Evolutionary conservation across 2,797 vertebrate genomes (phyloP).

Genomic region (Phoeniculus purpureus): DNA sequence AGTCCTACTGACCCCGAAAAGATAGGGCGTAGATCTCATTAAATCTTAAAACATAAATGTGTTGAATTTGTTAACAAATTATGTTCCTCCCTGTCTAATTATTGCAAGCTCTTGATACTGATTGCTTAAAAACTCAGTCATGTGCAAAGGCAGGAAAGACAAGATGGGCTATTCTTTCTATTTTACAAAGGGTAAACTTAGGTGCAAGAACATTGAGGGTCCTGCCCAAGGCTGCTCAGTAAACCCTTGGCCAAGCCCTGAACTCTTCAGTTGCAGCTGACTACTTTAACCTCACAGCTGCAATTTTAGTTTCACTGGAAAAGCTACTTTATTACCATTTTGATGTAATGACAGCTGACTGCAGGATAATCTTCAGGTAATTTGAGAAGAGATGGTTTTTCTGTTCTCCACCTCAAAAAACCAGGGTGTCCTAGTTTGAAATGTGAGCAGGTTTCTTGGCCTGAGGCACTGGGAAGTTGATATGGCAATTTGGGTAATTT

Average conservation of each 20-base stretch:
- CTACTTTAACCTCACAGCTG: neutral
- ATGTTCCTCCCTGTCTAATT: neutral
- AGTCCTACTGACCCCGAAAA: neutral
- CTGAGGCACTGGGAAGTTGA: too few species aligned
- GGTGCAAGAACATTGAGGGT: neutral
- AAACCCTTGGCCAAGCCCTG: neutral
- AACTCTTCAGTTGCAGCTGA: neutral
- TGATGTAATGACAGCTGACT: neutral
- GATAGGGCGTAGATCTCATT: neutral
- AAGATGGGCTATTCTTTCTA: neutral
- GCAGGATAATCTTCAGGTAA: constrained; percentile 11
- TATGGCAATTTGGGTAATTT: too few species aligned
- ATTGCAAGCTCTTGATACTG: neutral
- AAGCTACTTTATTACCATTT: constrained; percentile 5
- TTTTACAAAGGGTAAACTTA: neutral
- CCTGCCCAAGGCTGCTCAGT: neutral
- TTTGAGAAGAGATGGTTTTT: neutral
- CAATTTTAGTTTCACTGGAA: constrained; percentile 15
- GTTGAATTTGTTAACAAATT: neutral
- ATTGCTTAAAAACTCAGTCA: neutral
- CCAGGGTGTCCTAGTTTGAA: too few species aligned
- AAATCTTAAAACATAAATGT: neutral
- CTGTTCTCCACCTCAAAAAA: constrained; percentile 45
- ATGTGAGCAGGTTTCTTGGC: too few species aligned
- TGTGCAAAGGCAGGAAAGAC: neutral